Percentiles rank a stretch among this genome's conserved stretches.
These are phyloP conservation scores for Scytalopus superciliaris DNA, from an alignment of 2,113 vertebrate genomes.

Conservation along the genomic window DNA sequence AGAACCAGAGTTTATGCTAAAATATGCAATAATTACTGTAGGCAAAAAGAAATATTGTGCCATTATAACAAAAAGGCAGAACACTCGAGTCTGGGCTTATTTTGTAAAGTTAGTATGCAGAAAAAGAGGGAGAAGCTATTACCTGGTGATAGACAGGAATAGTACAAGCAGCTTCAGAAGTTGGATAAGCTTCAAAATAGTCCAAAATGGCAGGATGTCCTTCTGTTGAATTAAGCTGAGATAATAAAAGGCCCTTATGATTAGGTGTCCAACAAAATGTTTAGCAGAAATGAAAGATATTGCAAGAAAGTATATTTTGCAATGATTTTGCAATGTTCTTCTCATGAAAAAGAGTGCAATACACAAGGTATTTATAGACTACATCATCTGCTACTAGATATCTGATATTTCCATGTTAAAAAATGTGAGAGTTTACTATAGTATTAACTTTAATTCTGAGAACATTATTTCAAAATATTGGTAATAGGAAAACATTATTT, in stretches of 20 bases:
- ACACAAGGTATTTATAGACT: neutral
- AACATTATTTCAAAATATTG: neutral
- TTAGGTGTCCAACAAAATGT: neutral
- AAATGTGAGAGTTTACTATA: neutral
- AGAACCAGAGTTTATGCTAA: neutral
- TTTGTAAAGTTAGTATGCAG: neutral
- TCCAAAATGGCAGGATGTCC: neutral
- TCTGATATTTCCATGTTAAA: neutral
- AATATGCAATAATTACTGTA: neutral
- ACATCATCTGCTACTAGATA: neutral
- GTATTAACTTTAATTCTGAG: neutral
- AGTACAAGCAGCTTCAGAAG: neutral
- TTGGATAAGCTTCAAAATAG: neutral
- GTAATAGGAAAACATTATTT: neutral
- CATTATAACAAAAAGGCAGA: neutral
- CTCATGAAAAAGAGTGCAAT: neutral
- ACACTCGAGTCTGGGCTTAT: neutral
- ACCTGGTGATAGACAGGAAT: neutral
- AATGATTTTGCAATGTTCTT: neutral
- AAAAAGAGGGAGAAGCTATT: neutral
- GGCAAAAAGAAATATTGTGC: neutral
- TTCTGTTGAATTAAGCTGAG: neutral
- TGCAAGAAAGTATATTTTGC: neutral
- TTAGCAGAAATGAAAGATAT: neutral
- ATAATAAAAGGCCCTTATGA: neutral